Base-by-base conservation (phyloP, 2,797 vertebrate genomes). In the Betta splendens region DNA sequence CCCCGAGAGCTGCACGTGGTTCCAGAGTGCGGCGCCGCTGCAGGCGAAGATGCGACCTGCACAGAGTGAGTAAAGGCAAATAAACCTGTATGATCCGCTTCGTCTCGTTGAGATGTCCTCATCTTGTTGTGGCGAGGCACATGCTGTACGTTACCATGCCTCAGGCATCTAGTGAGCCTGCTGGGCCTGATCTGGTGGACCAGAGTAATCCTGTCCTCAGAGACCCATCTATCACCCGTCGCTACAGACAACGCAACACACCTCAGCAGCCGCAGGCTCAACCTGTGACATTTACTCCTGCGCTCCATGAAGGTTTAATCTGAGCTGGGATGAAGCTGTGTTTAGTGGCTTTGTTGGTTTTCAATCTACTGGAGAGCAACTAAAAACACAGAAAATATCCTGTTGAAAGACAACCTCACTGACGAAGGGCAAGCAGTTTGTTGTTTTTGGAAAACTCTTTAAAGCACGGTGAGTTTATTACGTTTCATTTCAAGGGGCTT, bases 111-210 rank as follows among this genome's bases (percentile, higher is more conserved):
- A 69, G 56, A 54, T 31, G 25, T 52, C 74, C 47, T 47, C 21
- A 9, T 28, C 20, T 44, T 17, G 16, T 4, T 11, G 60, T 49
- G 23, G 49, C 8, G 46, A 52, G 61, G 70, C 11, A 50, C 77
- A 68, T 45, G 12, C 53, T 75, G 79, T 84, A 53, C 70, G 89
- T 92, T 89, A 74, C 91, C 83, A 89, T 61, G 89, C 81, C 74
- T 71, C 71, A 81, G 87, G 87, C 87, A 91, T 91, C 74, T 73
- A 80, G 87, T 47, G 45, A 69, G 49, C 80, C 86, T 79, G 87
- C 89, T 81, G 89, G 43, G 80, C 57, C 17, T 39, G 64, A 75
- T 75, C 63, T 75, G 79, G 67, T 61, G 67, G 52, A 49, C 70
- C 84, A 36, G 25, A 82, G 73, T 81, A 84, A 83, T 81, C 79